phyloP scores from a whole-genome alignment of 2,888 invertebrate species.

The Drosophila mercatorum region DNA sequence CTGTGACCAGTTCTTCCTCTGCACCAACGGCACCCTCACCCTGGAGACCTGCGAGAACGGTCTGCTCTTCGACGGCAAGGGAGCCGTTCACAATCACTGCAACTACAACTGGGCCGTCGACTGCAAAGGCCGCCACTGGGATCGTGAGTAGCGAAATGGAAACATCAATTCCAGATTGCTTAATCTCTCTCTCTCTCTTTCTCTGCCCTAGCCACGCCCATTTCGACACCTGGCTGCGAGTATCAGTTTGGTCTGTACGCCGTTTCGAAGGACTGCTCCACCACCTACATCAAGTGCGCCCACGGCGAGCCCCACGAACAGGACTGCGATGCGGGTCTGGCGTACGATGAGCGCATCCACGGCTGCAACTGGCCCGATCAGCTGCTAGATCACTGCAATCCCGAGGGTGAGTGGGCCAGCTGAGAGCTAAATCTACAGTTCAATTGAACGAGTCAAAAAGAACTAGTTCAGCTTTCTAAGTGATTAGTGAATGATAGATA shows the following conservation, averaged over 20 bases:
- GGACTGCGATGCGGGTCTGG: slow-evolving; percentile 94
- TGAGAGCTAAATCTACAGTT: background rate
- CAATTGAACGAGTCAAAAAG: background rate
- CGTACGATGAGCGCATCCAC: slow-evolving; percentile 94
- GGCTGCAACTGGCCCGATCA: slow-evolving; percentile 98
- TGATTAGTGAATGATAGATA: background rate
- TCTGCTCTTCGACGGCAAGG: slow-evolving; percentile 95
- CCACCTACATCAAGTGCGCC: slow-evolving; percentile 93
- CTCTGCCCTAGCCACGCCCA: slow-evolving; percentile 89
- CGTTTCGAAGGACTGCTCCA: slow-evolving; percentile 91
- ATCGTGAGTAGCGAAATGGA: slow-evolving; percentile 87
- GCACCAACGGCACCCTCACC: slow-evolving; percentile 95
- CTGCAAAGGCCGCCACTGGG: slow-evolving; percentile 92
- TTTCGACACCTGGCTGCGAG: slow-evolving; percentile 93
- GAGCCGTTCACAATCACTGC: slow-evolving; percentile 95
- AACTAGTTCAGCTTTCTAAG: background rate
- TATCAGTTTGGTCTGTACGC: slow-evolving; percentile 95
- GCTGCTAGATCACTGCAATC: slow-evolving; percentile 93
- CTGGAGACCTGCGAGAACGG: slow-evolving; percentile 97
- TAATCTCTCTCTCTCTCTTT: too few species aligned
- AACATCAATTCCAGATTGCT: background rate
- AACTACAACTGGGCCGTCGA: slow-evolving; percentile 97
- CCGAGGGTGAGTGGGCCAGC: slow-evolving; percentile 88
- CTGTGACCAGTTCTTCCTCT: slow-evolving; percentile 95
- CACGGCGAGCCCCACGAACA: slow-evolving; percentile 92